Evolutionary conservation across 2,113 vertebrate genomes (phyloP), one percentile per base, ranked within the genome.

Genomic region (Ranitomeya variabilis): DNA sequence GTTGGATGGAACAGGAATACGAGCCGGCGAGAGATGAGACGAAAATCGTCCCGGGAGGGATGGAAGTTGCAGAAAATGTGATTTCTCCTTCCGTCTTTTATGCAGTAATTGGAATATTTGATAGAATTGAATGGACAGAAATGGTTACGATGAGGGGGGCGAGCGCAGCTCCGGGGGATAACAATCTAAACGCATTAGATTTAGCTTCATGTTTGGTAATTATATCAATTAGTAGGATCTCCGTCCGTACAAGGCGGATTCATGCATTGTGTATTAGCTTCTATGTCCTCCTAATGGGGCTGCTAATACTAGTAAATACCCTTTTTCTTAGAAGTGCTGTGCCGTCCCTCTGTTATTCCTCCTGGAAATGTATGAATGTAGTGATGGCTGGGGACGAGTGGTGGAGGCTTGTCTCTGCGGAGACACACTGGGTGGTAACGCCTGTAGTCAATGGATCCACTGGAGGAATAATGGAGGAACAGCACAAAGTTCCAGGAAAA

Each of bases 71-170:
- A 26, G n/a, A 69, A 69, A 71, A 71, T 71, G 69, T 13, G 10
- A 14, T 14, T 23, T 69, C n/a, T 6, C 55, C 62, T 21, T 19
- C 18, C 62, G 0, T 64, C 18, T 19, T 64, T 64, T 64, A 11
- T 66, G 19, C 64, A 8, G 16, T 55, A 79, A 79, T 79, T 52
- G 77, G 77, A 55, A 15, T 23, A 55, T 55, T 23, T 79, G 52
- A 55, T 79, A n/a, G n/a, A 79, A 79, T n/a, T 79, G 77, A 55
- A 79, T 55, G 52, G 19, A 13, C 21, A 79, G 37, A 37, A 78
- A 78, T 78, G 45, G 26, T 52, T 69, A 10, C 4, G 4, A 69
- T 69, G 0, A 23, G 45, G n/a, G 19, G 18, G 18, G 76, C 12
- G 51, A 52, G n/a, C 15, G n/a, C 76, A 23, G n/a, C 21, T 52